Evolutionary conservation across 2,113 vertebrate species (phyloP).

Genomic region (Empidonax alnorum): DNA sequence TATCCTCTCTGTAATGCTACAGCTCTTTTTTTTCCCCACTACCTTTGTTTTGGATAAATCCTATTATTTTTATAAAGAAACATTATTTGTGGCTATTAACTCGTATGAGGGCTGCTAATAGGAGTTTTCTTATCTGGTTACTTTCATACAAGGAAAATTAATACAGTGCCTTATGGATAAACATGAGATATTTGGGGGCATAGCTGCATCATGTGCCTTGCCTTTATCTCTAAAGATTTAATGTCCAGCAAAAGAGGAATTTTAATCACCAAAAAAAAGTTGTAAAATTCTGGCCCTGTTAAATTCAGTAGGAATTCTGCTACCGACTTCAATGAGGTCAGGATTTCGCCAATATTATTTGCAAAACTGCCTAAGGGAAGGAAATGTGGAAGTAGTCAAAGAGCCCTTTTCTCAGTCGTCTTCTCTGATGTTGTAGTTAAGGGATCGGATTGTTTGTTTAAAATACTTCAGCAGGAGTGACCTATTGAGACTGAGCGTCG

Average conservation of each 20-base stretch:
- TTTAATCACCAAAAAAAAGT: neutral
- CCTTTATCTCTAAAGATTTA: constrained; percentile 6
- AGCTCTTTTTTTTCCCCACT: neutral
- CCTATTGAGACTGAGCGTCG: neutral
- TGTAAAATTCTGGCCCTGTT: constrained; percentile 8
- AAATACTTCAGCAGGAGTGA: constrained; percentile 10
- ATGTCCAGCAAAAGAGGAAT: neutral
- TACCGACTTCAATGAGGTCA: neutral
- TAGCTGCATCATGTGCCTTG: neutral
- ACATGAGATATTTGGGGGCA: neutral
- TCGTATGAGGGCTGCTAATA: neutral
- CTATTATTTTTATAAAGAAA: neutral
- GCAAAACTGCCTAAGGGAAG: neutral
- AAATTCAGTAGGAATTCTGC: constrained; percentile 38
- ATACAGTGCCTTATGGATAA: constrained; percentile 5
- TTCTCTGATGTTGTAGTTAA: constrained; percentile 14
- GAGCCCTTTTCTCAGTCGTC: neutral
- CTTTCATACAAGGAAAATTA: neutral
- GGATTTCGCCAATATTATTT: neutral
- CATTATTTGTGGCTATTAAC: neutral
- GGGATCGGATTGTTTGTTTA: constrained; percentile 14
- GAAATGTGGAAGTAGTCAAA: constrained; percentile 13
- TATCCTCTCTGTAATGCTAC: neutral
- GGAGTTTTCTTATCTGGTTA: neutral
- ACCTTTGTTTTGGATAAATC: constrained; percentile 24